Evolutionary conservation across 2,888 invertebrate genomes (phyloP).

Genomic region (Rhingia campestris): DNA sequence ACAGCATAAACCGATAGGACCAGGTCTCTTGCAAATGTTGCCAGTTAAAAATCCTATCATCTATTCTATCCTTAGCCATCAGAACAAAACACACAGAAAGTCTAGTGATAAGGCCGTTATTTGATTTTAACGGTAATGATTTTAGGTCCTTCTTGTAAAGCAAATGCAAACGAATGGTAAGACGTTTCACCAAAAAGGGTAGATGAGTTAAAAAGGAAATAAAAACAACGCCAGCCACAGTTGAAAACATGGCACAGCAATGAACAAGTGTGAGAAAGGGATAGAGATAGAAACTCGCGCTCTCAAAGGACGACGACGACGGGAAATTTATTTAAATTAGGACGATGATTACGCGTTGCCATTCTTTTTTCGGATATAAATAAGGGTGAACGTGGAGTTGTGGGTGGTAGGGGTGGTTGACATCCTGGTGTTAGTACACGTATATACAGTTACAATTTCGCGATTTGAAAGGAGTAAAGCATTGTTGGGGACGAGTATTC

Average conservation of each 20-base stretch:
- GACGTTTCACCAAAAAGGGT: constrained; percentile 45
- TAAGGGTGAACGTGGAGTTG: constrained; percentile 62
- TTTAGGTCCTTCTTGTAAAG: constrained; percentile 38
- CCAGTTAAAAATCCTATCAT: background rate
- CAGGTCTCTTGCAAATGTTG: no score
- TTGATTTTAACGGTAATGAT: constrained; percentile 55
- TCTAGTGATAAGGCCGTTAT: constrained; percentile 3
- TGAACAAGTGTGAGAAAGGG: background rate
- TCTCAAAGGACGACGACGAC: constrained; percentile 63
- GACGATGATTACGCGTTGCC: constrained; percentile 76
- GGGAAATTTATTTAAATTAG: constrained; percentile 78
- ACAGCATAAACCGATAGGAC: no score
- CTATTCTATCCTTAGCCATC: background rate
- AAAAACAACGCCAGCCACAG: constrained; percentile 34
- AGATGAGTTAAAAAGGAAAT: constrained; percentile 35
- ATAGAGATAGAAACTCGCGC: constrained; percentile 20
- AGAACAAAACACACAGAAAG: background rate
- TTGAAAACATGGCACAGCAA: background rate
- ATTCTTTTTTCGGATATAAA: constrained; percentile 65
- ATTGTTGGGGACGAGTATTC: constrained; percentile 35
- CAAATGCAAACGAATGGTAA: constrained; percentile 58
- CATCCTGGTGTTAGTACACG: constrained; percentile 59
- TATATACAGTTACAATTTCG: constrained; percentile 48
- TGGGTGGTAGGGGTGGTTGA: constrained; percentile 58
- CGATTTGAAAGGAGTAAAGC: constrained; percentile 70